Percentiles rank a stretch among this genome's conserved stretches.
These are phyloP conservation scores for Anoplius nigerrimus DNA, from an alignment of 2,888 invertebrate genomes.

Conservation along the genomic window DNA sequence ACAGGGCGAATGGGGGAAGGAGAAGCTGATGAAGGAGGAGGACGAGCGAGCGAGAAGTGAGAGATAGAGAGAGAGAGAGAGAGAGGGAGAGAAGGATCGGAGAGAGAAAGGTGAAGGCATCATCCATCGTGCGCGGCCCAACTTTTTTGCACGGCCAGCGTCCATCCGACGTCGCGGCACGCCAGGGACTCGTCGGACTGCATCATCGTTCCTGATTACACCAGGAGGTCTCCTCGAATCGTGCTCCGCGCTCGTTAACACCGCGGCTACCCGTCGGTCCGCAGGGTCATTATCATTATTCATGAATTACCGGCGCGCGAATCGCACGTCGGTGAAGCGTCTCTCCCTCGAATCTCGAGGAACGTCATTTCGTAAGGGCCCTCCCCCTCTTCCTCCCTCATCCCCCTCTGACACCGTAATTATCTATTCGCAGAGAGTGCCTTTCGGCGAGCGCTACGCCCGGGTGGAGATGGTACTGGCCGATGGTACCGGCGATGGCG, in stretches of 20 bases:
- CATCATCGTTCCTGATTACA: constrained; percentile 25
- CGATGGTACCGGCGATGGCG: too few relatives aligned
- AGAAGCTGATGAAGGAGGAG: too few relatives aligned
- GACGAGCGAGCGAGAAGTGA: too few relatives aligned
- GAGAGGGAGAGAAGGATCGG: too few relatives aligned
- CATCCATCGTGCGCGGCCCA: constrained; percentile 6
- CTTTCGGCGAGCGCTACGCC: too few relatives aligned
- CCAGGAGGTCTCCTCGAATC: constrained; percentile 8
- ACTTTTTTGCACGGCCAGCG: constrained; percentile 12
- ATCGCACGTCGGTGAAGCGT: constrained; percentile 6
- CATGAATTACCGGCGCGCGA: constrained; percentile 25
- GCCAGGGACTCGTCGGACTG: constrained; percentile 13
- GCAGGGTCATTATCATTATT: constrained; percentile 30
- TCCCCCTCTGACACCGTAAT: constrained; percentile 3
- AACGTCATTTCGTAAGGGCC: too few relatives aligned
- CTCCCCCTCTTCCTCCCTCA: neutral
- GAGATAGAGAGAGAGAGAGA: too few relatives aligned
- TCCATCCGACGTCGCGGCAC: neutral
- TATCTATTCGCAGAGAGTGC: constrained; percentile 3
- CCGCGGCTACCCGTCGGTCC: constrained; percentile 12
- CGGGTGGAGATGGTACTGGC: too few relatives aligned
- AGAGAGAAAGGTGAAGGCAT: constrained; percentile 7
- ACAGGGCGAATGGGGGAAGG: neutral
- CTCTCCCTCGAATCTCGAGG: too few relatives aligned
- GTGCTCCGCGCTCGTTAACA: constrained; percentile 18